phyloP scores from a whole-genome alignment of 2,888 invertebrate genomes.

The Mylabris sibirica region DNA sequence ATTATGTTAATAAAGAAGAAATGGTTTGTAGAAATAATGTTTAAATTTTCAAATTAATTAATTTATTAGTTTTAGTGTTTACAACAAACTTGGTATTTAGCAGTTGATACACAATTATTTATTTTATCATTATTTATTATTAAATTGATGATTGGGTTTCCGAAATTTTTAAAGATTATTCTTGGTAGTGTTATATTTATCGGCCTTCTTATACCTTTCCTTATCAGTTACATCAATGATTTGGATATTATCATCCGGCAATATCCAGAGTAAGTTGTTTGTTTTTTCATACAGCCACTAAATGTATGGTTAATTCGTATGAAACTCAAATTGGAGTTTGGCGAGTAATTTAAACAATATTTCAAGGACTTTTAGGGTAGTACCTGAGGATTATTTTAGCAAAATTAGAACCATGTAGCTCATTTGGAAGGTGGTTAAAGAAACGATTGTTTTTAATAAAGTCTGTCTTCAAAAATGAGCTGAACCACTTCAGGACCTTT shows the following conservation, averaged over 20 bases:
- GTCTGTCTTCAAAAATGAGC: too few species aligned
- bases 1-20: slow-evolving; percentile 40
- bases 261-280: slow-evolving; percentile 46
- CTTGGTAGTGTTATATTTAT: slow-evolving; percentile 37
- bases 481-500: too few species aligned
- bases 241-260: slow-evolving; percentile 43
- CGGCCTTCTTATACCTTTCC: slow-evolving; percentile 46
- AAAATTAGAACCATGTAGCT: too few species aligned
- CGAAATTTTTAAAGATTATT: slow-evolving; percentile 36
- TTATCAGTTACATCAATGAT: slow-evolving; percentile 43
- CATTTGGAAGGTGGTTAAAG: too few species aligned
- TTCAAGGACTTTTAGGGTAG: too few species aligned
- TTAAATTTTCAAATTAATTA: slow-evolving; percentile 14
- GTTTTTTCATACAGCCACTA: too few species aligned
- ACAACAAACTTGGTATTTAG: slow-evolving; percentile 56
- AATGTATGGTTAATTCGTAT: too few species aligned
- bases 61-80: slow-evolving; percentile 50
- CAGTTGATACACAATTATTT: slow-evolving; percentile 55
- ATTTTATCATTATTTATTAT: slow-evolving; percentile 46
- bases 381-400: too few species aligned
- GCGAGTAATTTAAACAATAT: background rate
- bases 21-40: slow-evolving; percentile 46
- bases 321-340: background rate
- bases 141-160: slow-evolving; percentile 44
- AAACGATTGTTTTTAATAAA: too few species aligned